Evolutionary conservation across 2,113 vertebrate species (phyloP), one percentile per base, ranked within the genome.

Genomic region (Spilogale gracilis): DNA sequence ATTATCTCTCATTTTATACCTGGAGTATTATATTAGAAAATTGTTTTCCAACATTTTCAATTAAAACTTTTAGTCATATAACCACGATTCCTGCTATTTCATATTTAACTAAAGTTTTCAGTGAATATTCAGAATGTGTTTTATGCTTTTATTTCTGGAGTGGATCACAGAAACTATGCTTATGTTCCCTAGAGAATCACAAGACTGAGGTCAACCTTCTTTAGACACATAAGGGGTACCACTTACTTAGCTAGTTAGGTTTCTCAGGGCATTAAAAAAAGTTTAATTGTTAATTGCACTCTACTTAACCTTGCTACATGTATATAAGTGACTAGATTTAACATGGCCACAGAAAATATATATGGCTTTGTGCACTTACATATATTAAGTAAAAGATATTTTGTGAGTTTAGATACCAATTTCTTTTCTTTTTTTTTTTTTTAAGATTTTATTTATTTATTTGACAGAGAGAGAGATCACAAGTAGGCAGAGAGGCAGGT

Each of bases 391-490:
- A 52, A 91, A 88, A 71, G 3, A 30, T 54, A 91, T 16, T 80
- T 95, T 76, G 12, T 85, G 30, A 58, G 80, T 96, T n/a, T 43
- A 85, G 16, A 80, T 43, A 94, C 11, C 20, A 65, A 54, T 58
- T 65, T 52, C 38, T 38, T 38, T 38, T 38, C 38, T 38, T 38
- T 38, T 38, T 38, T 38, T 38, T 38, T 38, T 38, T 38, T 38
- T 38, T 38, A 38, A 38, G 38, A 38, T 38, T 38, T 38, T 38
- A 38, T 38, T 38, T 38, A 38, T 38, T 38, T 38, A 38, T 38
- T 38, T 38, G 38, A 38, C 38, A 38, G 38, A 38, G 38, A 38
- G 38, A 38, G 38, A 38, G 38, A 38, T 38, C 38, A 38, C 38
- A 38, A 38, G 38, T 38, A 38, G 38, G 38, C 38, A 38, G 38